Conservation (phyloP, 2,113 vertebrate genomes). For the Puffinus mauretanicus region DNA sequence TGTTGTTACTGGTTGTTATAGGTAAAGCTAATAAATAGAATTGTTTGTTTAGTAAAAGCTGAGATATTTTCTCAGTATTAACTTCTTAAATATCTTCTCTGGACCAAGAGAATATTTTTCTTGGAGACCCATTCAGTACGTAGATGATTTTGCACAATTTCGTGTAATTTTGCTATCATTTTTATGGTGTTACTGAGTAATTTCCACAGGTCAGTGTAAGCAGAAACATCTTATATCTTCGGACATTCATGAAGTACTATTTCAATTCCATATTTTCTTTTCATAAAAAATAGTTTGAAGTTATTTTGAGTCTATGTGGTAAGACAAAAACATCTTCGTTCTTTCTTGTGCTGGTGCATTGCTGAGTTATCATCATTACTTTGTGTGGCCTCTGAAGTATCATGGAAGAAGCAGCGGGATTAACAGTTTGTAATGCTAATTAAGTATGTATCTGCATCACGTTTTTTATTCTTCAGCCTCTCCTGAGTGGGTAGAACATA, state of each 20-base stretch:
- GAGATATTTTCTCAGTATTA: background rate
- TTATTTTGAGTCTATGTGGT: background rate
- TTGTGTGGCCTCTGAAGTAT: background rate
- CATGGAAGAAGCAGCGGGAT: background rate
- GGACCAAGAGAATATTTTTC: background rate
- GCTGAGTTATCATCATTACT: background rate
- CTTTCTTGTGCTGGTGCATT: background rate
- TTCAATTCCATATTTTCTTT: background rate
- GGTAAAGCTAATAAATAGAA: background rate
- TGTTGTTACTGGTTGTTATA: background rate
- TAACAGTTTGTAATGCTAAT: background rate
- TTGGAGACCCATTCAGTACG: background rate
- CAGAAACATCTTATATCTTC: background rate
- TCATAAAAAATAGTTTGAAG: background rate
- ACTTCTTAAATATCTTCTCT: background rate
- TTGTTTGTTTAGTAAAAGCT: background rate
- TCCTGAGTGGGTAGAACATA: conserved; percentile 91
- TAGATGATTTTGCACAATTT: background rate
- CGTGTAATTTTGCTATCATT: background rate
- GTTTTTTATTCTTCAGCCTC: conserved; percentile 76
- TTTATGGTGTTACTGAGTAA: background rate
- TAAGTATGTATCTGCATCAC: background rate
- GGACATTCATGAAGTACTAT: background rate
- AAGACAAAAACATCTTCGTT: background rate
- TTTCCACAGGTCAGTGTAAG: background rate